phyloP scores from a whole-genome alignment of 35 echinoderm and acorn worm species.

The Ptychodera flava region DNA sequence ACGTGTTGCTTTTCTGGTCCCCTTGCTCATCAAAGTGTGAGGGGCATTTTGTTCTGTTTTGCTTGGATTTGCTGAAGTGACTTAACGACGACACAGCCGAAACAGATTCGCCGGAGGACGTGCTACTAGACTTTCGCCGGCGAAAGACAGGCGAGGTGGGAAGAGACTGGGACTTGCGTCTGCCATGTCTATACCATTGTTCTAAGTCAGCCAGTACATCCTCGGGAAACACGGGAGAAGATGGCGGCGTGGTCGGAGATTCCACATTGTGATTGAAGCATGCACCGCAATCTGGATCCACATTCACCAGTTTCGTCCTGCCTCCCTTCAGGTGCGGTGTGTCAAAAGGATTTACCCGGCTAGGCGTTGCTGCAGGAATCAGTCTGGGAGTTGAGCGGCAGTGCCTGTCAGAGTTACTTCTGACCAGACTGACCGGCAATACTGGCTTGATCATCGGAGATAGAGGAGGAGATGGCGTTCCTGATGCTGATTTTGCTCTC shows the following conservation, averaged over 20 bases:
- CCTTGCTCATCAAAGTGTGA: background rate
- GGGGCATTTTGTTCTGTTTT: background rate
- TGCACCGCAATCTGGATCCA: background rate
- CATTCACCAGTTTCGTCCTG: slow-evolving; percentile 24
- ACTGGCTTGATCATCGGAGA: background rate
- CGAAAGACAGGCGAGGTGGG: slow-evolving; percentile 23
- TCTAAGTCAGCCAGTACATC: background rate
- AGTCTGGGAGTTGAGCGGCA: background rate
- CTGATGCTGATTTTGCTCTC: background rate
- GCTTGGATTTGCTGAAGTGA: background rate
- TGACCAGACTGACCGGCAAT: background rate
- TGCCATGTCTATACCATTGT: background rate
- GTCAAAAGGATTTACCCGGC: slow-evolving; percentile 26
- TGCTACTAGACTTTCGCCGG: slow-evolving; percentile 12
- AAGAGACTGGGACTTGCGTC: slow-evolving; percentile 16
- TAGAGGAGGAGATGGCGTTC: background rate
- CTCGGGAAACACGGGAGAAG: slow-evolving; percentile 13
- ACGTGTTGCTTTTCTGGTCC: background rate
- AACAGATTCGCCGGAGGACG: background rate
- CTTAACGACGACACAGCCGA: background rate
- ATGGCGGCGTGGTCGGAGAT: background rate
- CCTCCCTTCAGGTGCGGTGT: slow-evolving; percentile 19
- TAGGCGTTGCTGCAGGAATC: background rate
- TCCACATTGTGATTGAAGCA: background rate
- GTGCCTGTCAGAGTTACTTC: slow-evolving; percentile 27